These are phyloP conservation scores for Venusia cambrica DNA, from an alignment of 2,888 invertebrate species.

Conservation along the genomic window DNA sequence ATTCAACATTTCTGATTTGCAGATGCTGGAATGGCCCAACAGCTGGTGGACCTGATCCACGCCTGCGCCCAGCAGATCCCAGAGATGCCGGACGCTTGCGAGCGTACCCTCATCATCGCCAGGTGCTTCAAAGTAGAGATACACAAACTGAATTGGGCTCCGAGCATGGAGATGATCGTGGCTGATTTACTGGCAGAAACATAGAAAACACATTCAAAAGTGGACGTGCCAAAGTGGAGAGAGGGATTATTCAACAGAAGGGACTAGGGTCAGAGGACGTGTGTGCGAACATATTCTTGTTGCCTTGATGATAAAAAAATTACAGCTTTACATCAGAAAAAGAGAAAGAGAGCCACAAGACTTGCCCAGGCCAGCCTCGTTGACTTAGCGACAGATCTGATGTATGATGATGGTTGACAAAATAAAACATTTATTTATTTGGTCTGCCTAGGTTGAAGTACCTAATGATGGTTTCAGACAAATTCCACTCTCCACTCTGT, in stretches of 20 bases:
- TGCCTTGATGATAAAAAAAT: too few species aligned
- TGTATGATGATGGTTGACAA: too few species aligned
- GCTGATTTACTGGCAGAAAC: slow-evolving; percentile 50
- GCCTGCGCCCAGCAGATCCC: slow-evolving; percentile 35
- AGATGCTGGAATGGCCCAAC: slow-evolving; percentile 51
- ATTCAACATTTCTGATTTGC: slow-evolving; percentile 14
- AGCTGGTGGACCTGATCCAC: slow-evolving; percentile 47
- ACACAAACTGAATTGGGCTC: slow-evolving; percentile 57
- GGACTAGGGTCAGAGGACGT: too few species aligned
- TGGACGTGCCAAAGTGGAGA: background rate
- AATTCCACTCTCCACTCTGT: slow-evolving; percentile 1
- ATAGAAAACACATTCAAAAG: slow-evolving; percentile 20
- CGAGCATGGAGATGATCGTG: slow-evolving; percentile 42
- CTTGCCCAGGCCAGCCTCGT: too few species aligned
- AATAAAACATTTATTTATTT: too few species aligned
- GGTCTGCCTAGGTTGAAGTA: too few species aligned
- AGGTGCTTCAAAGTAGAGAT: slow-evolving; percentile 55
- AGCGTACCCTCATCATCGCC: slow-evolving; percentile 39
- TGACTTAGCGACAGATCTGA: too few species aligned
- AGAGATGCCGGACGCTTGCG: slow-evolving; percentile 35
- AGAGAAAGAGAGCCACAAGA: too few species aligned
- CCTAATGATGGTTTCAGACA: too few species aligned
- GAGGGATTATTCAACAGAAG: background rate
- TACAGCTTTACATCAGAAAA: too few species aligned
- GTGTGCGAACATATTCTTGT: too few species aligned